Evolutionary conservation across 1,140 invertebrate genomes (phyloP), one percentile per base, ranked within the genome.

Genomic region (Bombus difficillimus): DNA sequence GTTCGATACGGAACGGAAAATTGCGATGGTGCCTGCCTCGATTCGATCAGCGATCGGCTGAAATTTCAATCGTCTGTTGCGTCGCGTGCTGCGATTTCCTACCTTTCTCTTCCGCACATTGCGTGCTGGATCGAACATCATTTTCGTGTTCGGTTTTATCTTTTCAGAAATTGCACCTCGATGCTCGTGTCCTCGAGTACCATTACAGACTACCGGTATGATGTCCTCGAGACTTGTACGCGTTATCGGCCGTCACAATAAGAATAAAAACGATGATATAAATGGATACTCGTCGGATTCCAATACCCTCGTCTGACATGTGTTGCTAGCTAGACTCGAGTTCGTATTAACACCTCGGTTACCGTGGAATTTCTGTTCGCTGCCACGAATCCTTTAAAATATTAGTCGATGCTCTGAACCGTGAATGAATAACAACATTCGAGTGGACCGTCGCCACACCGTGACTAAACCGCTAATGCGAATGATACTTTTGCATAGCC

Each of bases 11-110:
- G 0, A n/a, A 32, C 9, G n/a, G 39, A 47, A 69, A 25, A 53
- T 84, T 28, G 22, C 37, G 59, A 62, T n/a, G 59, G 18, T 53
- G 47, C 6, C 47, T 53, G 47, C 47, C 18, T 8, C 47, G 47
- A 53, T 53, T 22, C 47, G 47, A 62, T 62, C 59, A 28, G 59
- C n/a, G 32, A 75, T 28, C 64, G 22, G 12, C 12, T 37, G 80
- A 77, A 69, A 66, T 77, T 83, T 83, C 74, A 68, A 83, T 83
- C 81, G 62, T 28, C 80, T 32, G 32, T 73, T 18, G 15, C 72
- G 72, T 77, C 75, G 37, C 47, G 47, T 73, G 80, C 47, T 64
- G n/a, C 59, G 43, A 77, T 68, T 57, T 64, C 32, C 39, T 34
- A 32, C 28, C 57, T 18, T 28, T 74, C 39, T 81, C 53, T 71